Conservation (phyloP, 2,888 invertebrate species). For the Cyclophora albipunctata region DNA sequence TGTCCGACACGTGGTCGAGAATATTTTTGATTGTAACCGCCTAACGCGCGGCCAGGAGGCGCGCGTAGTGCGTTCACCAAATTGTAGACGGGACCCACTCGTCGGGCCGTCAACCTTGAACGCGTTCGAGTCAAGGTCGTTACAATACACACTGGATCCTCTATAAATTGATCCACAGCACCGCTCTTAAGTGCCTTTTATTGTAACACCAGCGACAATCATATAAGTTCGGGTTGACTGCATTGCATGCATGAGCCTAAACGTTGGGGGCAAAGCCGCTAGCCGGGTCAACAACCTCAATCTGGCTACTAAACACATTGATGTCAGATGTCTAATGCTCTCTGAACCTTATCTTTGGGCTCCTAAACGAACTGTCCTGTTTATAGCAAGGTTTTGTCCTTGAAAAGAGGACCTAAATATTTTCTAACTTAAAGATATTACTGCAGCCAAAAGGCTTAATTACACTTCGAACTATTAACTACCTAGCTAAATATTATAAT, state of each 20-base stretch:
- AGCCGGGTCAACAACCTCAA: constrained; percentile 55
- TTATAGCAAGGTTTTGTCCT: too few species aligned
- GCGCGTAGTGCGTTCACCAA: constrained; percentile 27
- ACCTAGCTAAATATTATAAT: too few species aligned
- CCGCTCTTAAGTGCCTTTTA: constrained; percentile 42
- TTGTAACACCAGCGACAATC: constrained; percentile 53
- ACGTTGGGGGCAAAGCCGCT: constrained; percentile 44
- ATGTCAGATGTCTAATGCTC: constrained; percentile 1
- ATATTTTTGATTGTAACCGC: constrained; percentile 25
- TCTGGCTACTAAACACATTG: constrained; percentile 44
- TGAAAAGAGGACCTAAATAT: too few species aligned
- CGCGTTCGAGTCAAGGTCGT: constrained; percentile 56
- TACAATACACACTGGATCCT: constrained; percentile 32
- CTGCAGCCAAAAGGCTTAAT: too few species aligned
- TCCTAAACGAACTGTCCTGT: too few species aligned
- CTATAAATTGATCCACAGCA: constrained; percentile 34
- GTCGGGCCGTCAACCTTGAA: constrained; percentile 49
- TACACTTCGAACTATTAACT: too few species aligned
- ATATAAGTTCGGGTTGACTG: constrained; percentile 56
- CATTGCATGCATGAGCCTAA: constrained; percentile 30
- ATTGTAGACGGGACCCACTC: constrained; percentile 24
- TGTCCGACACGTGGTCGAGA: constrained; percentile 19
- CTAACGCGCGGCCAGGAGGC: constrained; percentile 10
- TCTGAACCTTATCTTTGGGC: too few species aligned
- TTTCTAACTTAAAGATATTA: too few species aligned